phyloP scores from a whole-genome alignment of 2,888 invertebrate species.

The Eupithecia tripunctaria region DNA sequence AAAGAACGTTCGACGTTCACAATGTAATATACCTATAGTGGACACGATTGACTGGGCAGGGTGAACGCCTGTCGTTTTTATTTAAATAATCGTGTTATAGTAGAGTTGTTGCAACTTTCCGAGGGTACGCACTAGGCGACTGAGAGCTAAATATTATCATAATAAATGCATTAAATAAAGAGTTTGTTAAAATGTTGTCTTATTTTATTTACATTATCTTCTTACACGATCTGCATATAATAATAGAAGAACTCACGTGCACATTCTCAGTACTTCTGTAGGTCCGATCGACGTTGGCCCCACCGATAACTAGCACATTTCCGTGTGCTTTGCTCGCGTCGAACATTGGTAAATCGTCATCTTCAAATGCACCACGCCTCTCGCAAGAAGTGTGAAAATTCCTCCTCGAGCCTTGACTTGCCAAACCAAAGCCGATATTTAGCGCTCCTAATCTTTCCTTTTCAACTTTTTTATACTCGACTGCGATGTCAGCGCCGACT shows the following conservation, averaged over 20 bases:
- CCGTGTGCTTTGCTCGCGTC: conserved; percentile 46
- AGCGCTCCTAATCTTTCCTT: conserved; percentile 59
- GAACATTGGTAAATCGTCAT: conserved; percentile 51
- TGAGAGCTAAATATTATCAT: conserved; percentile 84
- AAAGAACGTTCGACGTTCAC: conserved; percentile 15
- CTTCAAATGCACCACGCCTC: conserved; percentile 31
- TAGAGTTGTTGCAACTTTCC: conserved; percentile 83
- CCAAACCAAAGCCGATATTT: conserved; percentile 56
- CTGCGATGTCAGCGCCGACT: conserved; percentile 92
- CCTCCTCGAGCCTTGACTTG: conserved; percentile 53
- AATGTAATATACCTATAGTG: conserved; percentile 3
- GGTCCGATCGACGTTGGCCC: conserved; percentile 90
- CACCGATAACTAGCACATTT: conserved; percentile 89
- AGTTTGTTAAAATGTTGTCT: conserved; percentile 77
- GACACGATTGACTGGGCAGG: conserved; percentile 37
- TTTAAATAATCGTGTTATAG: conserved; percentile 53
- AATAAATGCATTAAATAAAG: conserved; percentile 83
- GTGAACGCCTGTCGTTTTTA: conserved; percentile 46
- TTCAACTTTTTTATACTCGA: conserved; percentile 82
- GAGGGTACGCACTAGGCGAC: conserved; percentile 85
- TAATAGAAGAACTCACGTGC: conserved; percentile 84
- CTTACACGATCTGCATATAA: background rate
- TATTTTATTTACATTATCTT: conserved; percentile 51
- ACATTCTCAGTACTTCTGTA: conserved; percentile 86
- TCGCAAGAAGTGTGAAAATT: conserved; percentile 65